These are phyloP conservation scores for Cylindroiulus punctatus DNA, from an alignment of 2,888 invertebrate species.

Conservation along the genomic window DNA sequence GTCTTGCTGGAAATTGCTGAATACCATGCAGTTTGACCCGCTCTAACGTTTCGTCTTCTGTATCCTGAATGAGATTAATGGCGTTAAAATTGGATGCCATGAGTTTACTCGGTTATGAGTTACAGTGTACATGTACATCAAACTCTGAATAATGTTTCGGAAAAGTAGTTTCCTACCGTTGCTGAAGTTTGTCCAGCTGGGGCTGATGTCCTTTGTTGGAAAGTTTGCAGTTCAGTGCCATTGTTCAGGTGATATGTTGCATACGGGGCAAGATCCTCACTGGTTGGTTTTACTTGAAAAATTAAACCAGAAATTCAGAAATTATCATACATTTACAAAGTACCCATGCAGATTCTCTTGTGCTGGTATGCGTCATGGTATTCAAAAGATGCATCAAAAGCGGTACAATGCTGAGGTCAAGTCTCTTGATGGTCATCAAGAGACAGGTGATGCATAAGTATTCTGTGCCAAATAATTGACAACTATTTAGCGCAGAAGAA, in stretches of 20 bases:
- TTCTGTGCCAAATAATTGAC: background rate
- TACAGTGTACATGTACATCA: too few species aligned
- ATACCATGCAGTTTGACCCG: constrained; percentile 48
- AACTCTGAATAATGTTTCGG: background rate
- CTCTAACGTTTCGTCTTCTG: constrained; percentile 54
- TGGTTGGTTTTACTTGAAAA: constrained; percentile 54
- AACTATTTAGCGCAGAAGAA: background rate
- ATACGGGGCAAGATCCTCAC: constrained; percentile 56
- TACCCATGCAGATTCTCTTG: constrained; percentile 23
- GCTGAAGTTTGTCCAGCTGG: constrained; percentile 50
- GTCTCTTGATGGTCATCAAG: background rate
- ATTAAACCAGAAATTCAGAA: background rate
- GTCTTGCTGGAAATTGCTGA: constrained; percentile 53
- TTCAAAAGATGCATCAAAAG: constrained; percentile 5
- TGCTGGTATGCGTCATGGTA: constrained; percentile 16
- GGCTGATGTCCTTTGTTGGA: constrained; percentile 55
- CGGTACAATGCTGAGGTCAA: background rate
- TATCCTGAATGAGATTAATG: constrained; percentile 49
- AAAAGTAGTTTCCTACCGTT: constrained; percentile 50
- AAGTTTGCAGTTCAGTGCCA: constrained; percentile 55
- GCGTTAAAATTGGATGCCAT: background rate
- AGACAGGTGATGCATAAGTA: background rate
- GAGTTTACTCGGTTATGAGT: background rate
- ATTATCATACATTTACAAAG: background rate
- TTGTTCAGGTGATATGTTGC: constrained; percentile 57